Conservation (phyloP, 2,888 invertebrate genomes). For the Phragmatobia fuliginosa region DNA sequence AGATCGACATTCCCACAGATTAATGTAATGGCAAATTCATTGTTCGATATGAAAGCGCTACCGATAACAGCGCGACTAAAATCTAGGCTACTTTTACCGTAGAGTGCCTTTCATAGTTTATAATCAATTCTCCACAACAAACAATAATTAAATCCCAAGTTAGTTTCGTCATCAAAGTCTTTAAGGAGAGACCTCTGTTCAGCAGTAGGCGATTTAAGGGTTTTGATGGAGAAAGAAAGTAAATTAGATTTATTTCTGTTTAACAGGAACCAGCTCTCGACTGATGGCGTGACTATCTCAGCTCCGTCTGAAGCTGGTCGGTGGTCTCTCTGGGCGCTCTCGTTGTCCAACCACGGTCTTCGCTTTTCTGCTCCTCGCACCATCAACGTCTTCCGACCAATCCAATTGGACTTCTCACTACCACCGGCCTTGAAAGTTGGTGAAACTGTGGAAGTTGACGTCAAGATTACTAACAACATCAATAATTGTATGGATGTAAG, state of each 20-base stretch:
- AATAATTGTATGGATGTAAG: conserved; percentile 90
- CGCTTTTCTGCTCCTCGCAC: conserved; percentile 87
- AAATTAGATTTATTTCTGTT: neutral
- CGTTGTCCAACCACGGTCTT: conserved; percentile 83
- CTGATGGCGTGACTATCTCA: conserved; percentile 86
- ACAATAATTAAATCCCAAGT: too few species aligned
- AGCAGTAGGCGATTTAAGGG: too few species aligned
- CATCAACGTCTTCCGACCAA: conserved; percentile 87
- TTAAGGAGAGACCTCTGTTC: too few species aligned
- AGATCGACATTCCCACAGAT: too few species aligned
- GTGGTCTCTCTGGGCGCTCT: conserved; percentile 89
- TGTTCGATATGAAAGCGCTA: too few species aligned
- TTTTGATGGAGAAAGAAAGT: neutral
- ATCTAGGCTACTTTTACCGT: too few species aligned
- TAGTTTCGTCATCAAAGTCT: too few species aligned
- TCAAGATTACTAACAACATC: conserved; percentile 89
- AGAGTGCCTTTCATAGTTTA: neutral
- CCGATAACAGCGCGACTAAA: too few species aligned
- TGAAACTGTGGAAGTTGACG: conserved; percentile 89
- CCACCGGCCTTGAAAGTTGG: conserved; percentile 88
- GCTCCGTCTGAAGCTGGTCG: conserved; percentile 88
- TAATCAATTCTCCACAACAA: neutral
- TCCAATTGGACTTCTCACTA: conserved; percentile 88
- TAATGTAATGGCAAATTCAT: too few species aligned
- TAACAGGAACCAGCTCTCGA: conserved; percentile 85